Evolutionary conservation across 2,113 vertebrate species (phyloP).

Genomic region (Cryptomyrus ogoouensis): DNA sequence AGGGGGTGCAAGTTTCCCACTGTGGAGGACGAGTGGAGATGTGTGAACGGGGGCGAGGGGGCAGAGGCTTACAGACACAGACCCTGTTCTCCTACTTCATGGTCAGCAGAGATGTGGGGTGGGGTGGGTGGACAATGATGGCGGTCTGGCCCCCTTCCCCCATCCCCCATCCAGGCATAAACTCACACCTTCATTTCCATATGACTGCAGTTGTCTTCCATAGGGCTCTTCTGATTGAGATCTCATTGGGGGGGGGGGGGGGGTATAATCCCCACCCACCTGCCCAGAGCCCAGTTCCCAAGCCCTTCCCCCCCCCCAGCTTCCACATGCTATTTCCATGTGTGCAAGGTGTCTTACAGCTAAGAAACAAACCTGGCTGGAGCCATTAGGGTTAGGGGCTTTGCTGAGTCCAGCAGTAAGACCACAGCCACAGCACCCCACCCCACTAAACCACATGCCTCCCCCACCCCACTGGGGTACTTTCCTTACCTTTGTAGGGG

Average conservation of each 20-base stretch:
- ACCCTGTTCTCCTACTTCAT: slow-evolving; percentile 2
- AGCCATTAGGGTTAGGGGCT: not conserved
- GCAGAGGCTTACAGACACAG: slow-evolving; percentile 12
- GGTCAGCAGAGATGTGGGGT: slow-evolving; percentile 31
- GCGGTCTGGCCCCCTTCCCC: slow-evolving; percentile 29
- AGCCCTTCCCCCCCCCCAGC: slow-evolving; percentile 17
- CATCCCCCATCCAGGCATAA: slow-evolving; percentile 51
- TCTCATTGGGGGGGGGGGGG: slow-evolving; percentile 48
- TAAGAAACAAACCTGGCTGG: slow-evolving; percentile 10
- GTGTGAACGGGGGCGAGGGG: not conserved
- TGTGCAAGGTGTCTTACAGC: slow-evolving; percentile 8
- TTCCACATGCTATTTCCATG: slow-evolving; percentile 19
- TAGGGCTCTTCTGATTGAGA: slow-evolving; percentile 48
- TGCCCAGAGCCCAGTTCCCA: slow-evolving; percentile 40
- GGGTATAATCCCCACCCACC: slow-evolving; percentile 48
- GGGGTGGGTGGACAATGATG: slow-evolving; percentile 35
- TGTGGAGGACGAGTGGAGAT: not conserved
- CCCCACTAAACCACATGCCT: not conserved
- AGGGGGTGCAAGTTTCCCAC: not conserved
- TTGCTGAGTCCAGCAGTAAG: not conserved
- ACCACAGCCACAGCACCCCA: not conserved
- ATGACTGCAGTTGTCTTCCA: slow-evolving; percentile 46
- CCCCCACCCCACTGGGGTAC: not conserved
- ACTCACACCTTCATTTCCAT: slow-evolving; percentile 64
- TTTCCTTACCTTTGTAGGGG: not conserved